Evolutionary conservation across 2,888 invertebrate genomes (phyloP), one percentile per base, ranked within the genome.

Genomic region (Slavum lentiscoides): DNA sequence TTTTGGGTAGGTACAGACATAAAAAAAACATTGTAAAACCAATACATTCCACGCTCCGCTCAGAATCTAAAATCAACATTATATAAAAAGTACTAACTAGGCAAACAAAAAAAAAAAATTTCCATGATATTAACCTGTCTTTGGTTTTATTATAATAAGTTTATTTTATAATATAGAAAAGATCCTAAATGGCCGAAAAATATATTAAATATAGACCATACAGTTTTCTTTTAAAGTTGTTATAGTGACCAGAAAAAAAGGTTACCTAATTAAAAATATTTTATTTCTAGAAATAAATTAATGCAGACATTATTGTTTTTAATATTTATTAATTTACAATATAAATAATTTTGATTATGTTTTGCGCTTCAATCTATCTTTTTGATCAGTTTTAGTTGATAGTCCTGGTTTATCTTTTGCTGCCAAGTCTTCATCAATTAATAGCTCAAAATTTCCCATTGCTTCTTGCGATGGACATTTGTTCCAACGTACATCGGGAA

Each of bases 401-500:
- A 43, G n/a, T 70, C 69, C 74, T 43, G 75, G 30, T 61, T 83
- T 82, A 82, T 82, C 82, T 74, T 80, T 83, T 39, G 76, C 72
- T 9, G 72, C 73, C 49, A 83, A 70, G 70, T 95, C 95, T 87
- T 95, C 95, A 85, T 95, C 95, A 74, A 95, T 89, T 13, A 95
- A 87, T 61, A 95, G 87, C 85, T 95, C 94, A 85, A 95, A 95
- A 86, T 94, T 93, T 1, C 93, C 93, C 84, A 94, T 87, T n/a
- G 92, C 90, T 84, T 94, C 93, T 0, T 89, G 87, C 11, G 87
- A 88, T 4, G 94, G 94, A 81, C 91, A 89, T 88, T 95, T 95
- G 86, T 94, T 93, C 95, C 95, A 95, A 83, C 93, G 90, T 11
- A 93, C 93, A 85, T 97, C 96, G 70, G 97, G 96, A 74, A 93